Conservation (phyloP, 2,113 vertebrate species). For the Lipophrys pholis region DNA sequence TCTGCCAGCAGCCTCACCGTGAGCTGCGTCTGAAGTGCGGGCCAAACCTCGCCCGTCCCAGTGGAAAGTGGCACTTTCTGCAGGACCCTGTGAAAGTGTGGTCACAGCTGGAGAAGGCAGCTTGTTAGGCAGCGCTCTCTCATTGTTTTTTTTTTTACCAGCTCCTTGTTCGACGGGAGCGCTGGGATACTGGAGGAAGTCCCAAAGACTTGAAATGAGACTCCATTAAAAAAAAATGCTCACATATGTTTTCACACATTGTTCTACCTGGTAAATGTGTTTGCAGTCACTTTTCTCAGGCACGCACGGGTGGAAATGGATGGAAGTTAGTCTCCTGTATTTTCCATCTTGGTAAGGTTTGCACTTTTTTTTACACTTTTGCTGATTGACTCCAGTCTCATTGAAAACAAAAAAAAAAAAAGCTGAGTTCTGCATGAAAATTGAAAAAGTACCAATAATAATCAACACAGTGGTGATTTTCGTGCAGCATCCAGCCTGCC, state of each 20-base stretch:
- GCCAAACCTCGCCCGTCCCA: conserved; percentile 73
- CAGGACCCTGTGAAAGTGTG: conserved; percentile 64
- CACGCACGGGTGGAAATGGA: conserved; percentile 24
- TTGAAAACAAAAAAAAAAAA: no score
- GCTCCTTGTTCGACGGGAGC: conserved; percentile 57
- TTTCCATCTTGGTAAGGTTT: conserved; percentile 13
- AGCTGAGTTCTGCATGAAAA: no score
- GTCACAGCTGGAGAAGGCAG: conserved; percentile 55
- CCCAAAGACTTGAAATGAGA: conserved; percentile 58
- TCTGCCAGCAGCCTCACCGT: conserved; percentile 40
- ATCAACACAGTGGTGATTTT: background rate
- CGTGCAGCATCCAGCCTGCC: background rate
- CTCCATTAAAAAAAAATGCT: conserved; percentile 59
- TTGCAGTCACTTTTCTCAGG: conserved; percentile 47
- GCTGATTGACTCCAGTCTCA: background rate
- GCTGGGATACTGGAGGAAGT: conserved; percentile 71
- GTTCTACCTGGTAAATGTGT: conserved; percentile 59
- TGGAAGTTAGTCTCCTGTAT: conserved; percentile 4
- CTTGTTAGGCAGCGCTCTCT: conserved; percentile 62
- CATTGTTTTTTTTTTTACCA: conserved; percentile 16
- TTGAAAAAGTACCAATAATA: no score
- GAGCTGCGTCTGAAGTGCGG: conserved; percentile 64
- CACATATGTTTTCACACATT: conserved; percentile 60
- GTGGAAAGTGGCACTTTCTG: conserved; percentile 74
- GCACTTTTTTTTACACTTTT: background rate